Evolutionary conservation across 2,113 vertebrate genomes (phyloP).

Genomic region (Ia io): DNA sequence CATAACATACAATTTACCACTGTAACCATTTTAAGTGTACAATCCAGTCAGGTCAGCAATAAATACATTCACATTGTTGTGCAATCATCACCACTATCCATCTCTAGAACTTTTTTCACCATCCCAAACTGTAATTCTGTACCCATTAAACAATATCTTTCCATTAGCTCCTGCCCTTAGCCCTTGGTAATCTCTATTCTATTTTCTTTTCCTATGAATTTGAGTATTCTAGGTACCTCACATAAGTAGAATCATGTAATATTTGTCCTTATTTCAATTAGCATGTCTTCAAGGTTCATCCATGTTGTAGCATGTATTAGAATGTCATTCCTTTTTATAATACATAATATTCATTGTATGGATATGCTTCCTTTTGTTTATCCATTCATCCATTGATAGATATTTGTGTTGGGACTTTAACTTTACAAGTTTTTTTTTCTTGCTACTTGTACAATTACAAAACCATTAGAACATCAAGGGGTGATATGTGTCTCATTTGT

Average conservation of each 20-base stretch:
- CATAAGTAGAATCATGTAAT: not conserved
- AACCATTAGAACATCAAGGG: not conserved
- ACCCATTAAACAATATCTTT: not conserved
- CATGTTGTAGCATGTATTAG: not conserved
- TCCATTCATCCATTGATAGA: not conserved
- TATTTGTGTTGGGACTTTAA: not conserved
- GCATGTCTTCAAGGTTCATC: not conserved
- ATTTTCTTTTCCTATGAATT: not conserved
- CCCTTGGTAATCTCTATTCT: not conserved
- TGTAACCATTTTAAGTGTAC: not conserved
- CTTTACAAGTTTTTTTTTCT: not conserved
- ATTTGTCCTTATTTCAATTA: not conserved
- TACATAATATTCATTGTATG: not conserved
- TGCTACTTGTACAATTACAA: not conserved
- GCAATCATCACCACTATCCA: not conserved
- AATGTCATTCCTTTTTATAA: not conserved
- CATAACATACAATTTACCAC: not conserved
- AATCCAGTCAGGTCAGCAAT: not conserved
- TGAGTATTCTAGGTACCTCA: not conserved
- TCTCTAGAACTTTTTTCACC: not conserved
- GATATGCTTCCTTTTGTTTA: not conserved
- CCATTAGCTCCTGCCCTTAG: not conserved
- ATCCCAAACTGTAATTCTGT: not conserved
- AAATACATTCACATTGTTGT: not conserved
- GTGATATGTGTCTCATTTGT: not conserved